Evolutionary conservation across 1,140 invertebrate species (phyloP).

Genomic region (Drosophila ercepeae): DNA sequence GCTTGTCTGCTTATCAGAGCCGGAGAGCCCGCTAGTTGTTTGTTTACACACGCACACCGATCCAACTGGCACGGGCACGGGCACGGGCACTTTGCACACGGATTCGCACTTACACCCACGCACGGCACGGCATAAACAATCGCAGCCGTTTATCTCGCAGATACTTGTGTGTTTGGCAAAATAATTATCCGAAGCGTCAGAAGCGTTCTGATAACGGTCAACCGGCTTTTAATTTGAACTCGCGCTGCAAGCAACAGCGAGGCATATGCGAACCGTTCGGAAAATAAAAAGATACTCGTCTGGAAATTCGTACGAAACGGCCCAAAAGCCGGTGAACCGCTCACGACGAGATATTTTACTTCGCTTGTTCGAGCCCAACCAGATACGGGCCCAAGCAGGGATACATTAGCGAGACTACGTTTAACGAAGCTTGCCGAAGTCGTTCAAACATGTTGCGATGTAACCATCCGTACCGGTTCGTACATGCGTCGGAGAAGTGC

Average conservation of each 20-base stretch:
- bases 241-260: conserved; percentile 12
- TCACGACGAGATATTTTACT: background rate
- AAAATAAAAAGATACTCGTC: background rate
- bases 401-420: no score
- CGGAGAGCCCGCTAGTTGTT: conserved; percentile 37
- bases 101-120: conserved; percentile 5
- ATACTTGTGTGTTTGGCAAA: conserved; percentile 11
- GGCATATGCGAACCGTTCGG: background rate
- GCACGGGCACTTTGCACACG: no score
- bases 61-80: no score
- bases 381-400: no score
- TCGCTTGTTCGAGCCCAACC: no score
- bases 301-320: background rate
- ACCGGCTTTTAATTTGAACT: conserved; percentile 14
- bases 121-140: conserved; percentile 16
- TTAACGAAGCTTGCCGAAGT: no score
- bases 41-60: conserved; percentile 28
- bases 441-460: no score
- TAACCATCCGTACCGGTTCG: no score
- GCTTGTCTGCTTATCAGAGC: conserved; percentile 54
- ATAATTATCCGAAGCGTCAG: conserved; percentile 30
- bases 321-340: conserved; percentile 4
- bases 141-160: conserved; percentile 13
- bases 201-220: conserved; percentile 8
- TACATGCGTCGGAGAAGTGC: no score